Conservation (phyloP, 2,797 vertebrate species). For the Eulemur rubriventer region DNA sequence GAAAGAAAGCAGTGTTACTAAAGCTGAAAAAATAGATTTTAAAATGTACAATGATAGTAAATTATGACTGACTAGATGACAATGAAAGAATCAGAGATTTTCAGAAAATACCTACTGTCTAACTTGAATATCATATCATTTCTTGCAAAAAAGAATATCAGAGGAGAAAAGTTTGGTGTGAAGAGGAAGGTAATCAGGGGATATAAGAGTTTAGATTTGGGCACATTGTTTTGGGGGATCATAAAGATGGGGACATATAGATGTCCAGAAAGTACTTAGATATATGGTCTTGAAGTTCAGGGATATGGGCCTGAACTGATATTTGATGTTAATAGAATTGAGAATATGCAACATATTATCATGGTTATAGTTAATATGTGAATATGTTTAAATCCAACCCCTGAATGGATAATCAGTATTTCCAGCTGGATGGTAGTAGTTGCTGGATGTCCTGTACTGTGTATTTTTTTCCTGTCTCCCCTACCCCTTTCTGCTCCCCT, state of each 20-base stretch:
- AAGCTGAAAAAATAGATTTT: not conserved
- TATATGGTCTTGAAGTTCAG: not conserved
- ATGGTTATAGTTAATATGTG: not conserved
- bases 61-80: not conserved
- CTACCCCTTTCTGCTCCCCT: not conserved
- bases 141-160: not conserved
- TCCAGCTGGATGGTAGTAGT: not conserved
- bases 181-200: not conserved
- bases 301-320: not conserved
- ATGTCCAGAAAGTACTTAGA: not conserved
- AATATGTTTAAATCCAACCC: not conserved
- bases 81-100: not conserved
- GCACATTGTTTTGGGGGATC: not conserved
- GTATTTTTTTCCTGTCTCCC: not conserved
- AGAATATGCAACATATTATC: not conserved
- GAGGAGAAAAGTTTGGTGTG: not conserved
- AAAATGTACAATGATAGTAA: not conserved
- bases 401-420: not conserved
- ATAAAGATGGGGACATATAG: fast-evolving
- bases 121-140: not conserved
- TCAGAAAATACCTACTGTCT: not conserved
- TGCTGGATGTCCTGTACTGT: not conserved
- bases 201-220: not conserved
- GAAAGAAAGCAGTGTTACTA: not conserved
- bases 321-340: not conserved